phyloP scores from a whole-genome alignment of 2,113 vertebrate species.

The Gavialis gangeticus region DNA sequence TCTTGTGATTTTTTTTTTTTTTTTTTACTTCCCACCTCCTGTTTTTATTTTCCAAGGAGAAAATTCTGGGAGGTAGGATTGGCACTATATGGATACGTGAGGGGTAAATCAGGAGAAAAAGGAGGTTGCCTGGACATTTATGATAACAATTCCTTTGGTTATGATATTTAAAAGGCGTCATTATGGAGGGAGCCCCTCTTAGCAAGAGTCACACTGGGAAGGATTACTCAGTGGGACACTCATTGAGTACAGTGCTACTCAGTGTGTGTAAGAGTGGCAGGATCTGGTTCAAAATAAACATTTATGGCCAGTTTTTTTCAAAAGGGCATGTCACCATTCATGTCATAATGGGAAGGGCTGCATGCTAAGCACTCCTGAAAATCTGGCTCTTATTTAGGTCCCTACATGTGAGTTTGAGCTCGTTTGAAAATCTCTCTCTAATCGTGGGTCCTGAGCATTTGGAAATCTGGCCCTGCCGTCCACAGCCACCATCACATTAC shows the following conservation, averaged over 20 bases:
- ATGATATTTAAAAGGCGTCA: not conserved
- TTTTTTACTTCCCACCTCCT: not conserved
- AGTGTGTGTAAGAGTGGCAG: slow-evolving; percentile 26
- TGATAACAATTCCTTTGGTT: not conserved
- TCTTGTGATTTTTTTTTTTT: not conserved
- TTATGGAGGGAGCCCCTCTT: not conserved
- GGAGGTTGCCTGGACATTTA: too few species aligned
- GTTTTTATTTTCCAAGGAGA: not conserved
- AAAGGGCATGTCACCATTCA: slow-evolving; percentile 43
- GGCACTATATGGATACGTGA: not conserved
- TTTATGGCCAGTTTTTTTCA: slow-evolving; percentile 49
- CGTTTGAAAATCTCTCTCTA: slow-evolving; percentile 58
- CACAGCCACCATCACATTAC: slow-evolving; percentile 25
- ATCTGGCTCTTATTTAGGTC: slow-evolving; percentile 47
- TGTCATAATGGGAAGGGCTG: slow-evolving; percentile 32
- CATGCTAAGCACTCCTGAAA: slow-evolving; percentile 51
- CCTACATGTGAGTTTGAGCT: slow-evolving; percentile 8
- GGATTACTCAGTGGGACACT: not conserved
- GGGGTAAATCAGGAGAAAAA: too few species aligned
- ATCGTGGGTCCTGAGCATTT: slow-evolving; percentile 46
- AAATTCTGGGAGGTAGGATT: not conserved
- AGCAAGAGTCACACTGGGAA: not conserved
- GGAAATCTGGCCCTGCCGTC: slow-evolving; percentile 43
- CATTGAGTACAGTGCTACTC: not conserved
- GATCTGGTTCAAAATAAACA: slow-evolving; percentile 57